Conservation (phyloP, 30 jellyfish, hydroid and myxozoan genomes). For the Morbakka virulenta region DNA sequence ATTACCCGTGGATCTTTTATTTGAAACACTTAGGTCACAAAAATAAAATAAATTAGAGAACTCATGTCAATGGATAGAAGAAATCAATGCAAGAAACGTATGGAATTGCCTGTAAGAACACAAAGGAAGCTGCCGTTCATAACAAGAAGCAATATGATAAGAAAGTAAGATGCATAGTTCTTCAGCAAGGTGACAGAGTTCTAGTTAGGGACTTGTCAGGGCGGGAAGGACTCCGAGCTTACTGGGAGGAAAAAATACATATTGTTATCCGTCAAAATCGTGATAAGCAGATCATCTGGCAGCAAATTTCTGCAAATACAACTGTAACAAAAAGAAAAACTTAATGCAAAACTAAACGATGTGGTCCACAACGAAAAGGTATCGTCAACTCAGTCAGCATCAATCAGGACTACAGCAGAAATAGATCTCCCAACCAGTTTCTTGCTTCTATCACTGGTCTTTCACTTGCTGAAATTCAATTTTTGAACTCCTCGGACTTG, state of each 20-base stretch:
- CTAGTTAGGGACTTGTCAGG: conserved; percentile 17
- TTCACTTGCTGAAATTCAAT: no score
- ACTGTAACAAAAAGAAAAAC: no score
- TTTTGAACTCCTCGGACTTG: no score
- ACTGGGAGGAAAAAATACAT: conserved; percentile 27
- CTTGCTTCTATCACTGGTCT: no score
- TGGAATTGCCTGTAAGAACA: background rate
- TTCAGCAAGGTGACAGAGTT: conserved; percentile 35
- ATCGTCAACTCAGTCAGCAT: no score
- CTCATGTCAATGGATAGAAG: conserved; percentile 16
- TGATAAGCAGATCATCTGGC: no score
- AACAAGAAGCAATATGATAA: background rate
- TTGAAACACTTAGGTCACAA: background rate
- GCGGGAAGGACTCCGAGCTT: conserved; percentile 16
- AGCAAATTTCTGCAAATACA: no score
- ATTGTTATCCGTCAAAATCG: background rate
- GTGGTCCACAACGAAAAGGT: no score
- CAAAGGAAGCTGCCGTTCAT: background rate
- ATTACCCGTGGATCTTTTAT: conserved; percentile 29
- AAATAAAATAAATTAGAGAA: no score
- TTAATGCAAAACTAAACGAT: no score
- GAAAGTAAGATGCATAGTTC: background rate
- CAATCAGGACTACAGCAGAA: no score
- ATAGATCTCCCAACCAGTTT: no score
- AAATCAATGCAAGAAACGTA: conserved; percentile 40